A percentile compares a stretch with the other conserved stretches of the same genome.
Evolutionary conservation across 2,113 vertebrate genomes (phyloP).

Genomic region (Ctenomys sociabilis): DNA sequence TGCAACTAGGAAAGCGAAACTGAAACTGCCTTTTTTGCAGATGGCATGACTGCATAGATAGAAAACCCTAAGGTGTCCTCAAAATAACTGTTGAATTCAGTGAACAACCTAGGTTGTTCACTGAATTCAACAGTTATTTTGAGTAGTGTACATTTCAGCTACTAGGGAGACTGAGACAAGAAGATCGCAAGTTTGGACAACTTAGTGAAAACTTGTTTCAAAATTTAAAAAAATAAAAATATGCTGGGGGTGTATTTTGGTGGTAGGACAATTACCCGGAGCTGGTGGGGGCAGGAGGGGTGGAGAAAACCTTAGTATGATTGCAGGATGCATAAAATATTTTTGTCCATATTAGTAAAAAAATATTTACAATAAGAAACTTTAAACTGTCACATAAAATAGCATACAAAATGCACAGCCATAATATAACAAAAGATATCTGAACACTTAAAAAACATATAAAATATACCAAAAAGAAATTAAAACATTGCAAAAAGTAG

Average conservation of each 20-base stretch:
- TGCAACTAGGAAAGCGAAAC: background rate
- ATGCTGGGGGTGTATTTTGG: too few relatives aligned
- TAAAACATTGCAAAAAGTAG: background rate
- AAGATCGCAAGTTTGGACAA: background rate
- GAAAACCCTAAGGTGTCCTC: background rate
- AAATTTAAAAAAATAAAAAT: background rate
- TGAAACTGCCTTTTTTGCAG: conserved; percentile 9
- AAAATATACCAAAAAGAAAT: conserved; percentile 22
- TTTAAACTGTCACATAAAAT: conserved; percentile 20
- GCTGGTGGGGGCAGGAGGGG: background rate
- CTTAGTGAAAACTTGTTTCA: background rate
- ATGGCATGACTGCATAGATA: background rate
- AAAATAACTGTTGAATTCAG: conserved; percentile 48
- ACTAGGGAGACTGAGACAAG: background rate
- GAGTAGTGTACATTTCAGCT: background rate
- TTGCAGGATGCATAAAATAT: conserved; percentile 19
- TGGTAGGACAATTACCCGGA: background rate
- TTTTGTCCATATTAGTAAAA: conserved; percentile 4
- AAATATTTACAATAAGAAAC: conserved; percentile 9
- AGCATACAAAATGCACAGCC: background rate
- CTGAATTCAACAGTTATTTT: conserved; percentile 48
- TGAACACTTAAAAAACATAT: background rate
- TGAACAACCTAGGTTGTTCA: background rate
- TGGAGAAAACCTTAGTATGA: background rate
- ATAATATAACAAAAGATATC: background rate